phyloP scores from a whole-genome alignment of 2,113 vertebrate genomes.

The Vanacampus margaritifer region DNA sequence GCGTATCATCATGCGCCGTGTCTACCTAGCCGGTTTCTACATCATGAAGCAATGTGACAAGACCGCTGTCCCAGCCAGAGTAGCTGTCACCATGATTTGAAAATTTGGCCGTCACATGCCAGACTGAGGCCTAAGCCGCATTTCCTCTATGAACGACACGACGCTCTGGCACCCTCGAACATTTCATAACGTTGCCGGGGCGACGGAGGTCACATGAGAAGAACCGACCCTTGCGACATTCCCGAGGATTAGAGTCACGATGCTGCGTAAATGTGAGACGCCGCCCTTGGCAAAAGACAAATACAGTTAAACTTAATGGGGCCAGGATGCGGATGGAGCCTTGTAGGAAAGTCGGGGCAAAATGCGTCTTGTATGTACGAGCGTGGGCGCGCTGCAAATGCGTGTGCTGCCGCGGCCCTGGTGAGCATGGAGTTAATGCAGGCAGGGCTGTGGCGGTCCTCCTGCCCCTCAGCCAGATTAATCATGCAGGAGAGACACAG shows the following conservation, averaged over 20 bases:
- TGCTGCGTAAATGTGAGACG: slow-evolving; percentile 31
- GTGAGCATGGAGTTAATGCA: slow-evolving; percentile 76
- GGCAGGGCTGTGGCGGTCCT: slow-evolving; percentile 84
- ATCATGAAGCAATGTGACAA: slow-evolving; percentile 36
- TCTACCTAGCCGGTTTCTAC: slow-evolving; percentile 17
- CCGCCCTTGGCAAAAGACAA: slow-evolving; percentile 41
- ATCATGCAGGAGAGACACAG: slow-evolving; percentile 95
- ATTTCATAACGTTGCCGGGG: slow-evolving; percentile 55
- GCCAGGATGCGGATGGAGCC: slow-evolving; percentile 38
- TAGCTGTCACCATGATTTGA: slow-evolving; percentile 39
- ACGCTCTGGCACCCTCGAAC: slow-evolving; percentile 46
- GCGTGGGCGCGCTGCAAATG: slow-evolving; percentile 12
- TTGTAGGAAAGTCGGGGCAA: slow-evolving; percentile 28
- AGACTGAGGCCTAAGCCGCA: slow-evolving; percentile 39
- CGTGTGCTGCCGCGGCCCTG: slow-evolving; percentile 48
- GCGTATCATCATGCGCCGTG: slow-evolving; percentile 13
- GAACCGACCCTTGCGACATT: slow-evolving; percentile 26
- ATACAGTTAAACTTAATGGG: slow-evolving; percentile 41
- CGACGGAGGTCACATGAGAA: slow-evolving; percentile 65
- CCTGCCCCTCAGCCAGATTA: slow-evolving; percentile 94
- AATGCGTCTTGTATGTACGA: slow-evolving; percentile 10
- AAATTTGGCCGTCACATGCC: slow-evolving; percentile 43
- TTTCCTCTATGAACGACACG: slow-evolving; percentile 52
- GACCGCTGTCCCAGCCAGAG: slow-evolving; percentile 38
- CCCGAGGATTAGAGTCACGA: slow-evolving; percentile 39